phyloP scores from a whole-genome alignment of 2,888 invertebrate species.

The Oscheius sp. region DNA sequence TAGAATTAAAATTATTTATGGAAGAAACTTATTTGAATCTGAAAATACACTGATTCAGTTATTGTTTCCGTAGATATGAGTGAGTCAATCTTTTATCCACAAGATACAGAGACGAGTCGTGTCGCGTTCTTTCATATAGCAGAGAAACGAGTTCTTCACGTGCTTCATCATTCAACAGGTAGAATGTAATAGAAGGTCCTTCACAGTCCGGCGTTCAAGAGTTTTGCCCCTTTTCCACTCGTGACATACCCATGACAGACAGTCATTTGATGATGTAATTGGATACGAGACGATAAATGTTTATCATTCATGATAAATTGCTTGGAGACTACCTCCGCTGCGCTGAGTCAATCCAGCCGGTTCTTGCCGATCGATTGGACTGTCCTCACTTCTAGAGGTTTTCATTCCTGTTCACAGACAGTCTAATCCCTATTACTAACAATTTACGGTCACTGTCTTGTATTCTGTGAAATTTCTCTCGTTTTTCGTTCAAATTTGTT shows the following conservation, averaged over 20 bases:
- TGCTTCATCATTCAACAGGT: not conserved
- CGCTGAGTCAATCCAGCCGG: conserved; percentile 1
- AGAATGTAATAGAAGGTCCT: not conserved
- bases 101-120: not conserved
- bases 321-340: not conserved
- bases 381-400: not conserved
- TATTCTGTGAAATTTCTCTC: not conserved
- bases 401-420: not conserved
- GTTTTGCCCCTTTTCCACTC: not conserved
- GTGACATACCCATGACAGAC: conserved; percentile 2
- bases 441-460: not conserved
- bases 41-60: too few species aligned
- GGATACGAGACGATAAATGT: not conserved
- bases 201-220: too few species aligned
- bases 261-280: not conserved
- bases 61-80: too few species aligned
- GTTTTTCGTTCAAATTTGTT: too few species aligned
- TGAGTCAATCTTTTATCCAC: too few species aligned
- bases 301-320: not conserved
- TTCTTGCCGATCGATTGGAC: not conserved
- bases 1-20: too few species aligned
- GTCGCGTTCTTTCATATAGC: not conserved
- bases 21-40: too few species aligned
- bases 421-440: not conserved
- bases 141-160: not conserved